Evolutionary conservation across 2,797 vertebrate species (phyloP).

Genomic region (Lerista edwardsae): DNA sequence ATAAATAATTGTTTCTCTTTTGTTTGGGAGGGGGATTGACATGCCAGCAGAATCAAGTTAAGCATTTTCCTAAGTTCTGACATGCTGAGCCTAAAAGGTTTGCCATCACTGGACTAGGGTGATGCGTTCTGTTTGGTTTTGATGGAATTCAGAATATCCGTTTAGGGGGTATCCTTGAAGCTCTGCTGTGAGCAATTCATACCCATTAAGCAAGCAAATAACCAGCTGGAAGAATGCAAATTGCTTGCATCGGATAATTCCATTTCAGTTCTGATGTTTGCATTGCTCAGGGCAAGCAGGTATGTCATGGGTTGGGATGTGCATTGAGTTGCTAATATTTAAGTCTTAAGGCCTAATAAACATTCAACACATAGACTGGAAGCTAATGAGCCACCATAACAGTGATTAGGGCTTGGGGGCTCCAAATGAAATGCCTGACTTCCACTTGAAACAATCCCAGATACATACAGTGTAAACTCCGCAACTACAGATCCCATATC

Average conservation of each 20-base stretch:
- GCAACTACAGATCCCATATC: no score
- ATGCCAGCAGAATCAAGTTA: no score
- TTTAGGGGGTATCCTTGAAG: conserved; percentile 9
- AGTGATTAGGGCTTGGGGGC: no score
- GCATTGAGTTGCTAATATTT: not conserved
- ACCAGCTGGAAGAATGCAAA: conserved; percentile 14
- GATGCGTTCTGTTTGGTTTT: conserved; percentile 63
- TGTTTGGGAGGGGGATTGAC: no score
- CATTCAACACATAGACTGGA: not conserved
- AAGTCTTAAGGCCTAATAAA: not conserved
- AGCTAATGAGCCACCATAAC: not conserved
- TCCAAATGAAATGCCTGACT: not conserved
- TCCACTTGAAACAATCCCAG: not conserved
- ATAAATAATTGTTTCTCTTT: no score
- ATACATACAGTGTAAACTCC: no score
- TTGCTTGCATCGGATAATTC: conserved; percentile 10
- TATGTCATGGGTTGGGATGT: not conserved
- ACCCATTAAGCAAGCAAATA: conserved; percentile 50
- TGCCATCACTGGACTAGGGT: no score
- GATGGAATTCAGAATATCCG: conserved; percentile 62
- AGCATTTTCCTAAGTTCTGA: no score
- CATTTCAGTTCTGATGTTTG: not conserved
- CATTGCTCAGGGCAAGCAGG: conserved; percentile 33
- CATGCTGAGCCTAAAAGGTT: no score
- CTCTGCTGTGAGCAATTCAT: conserved; percentile 30